Base-by-base conservation (phyloP, 2,797 vertebrate species). In the Holocentrus rufus region DNA sequence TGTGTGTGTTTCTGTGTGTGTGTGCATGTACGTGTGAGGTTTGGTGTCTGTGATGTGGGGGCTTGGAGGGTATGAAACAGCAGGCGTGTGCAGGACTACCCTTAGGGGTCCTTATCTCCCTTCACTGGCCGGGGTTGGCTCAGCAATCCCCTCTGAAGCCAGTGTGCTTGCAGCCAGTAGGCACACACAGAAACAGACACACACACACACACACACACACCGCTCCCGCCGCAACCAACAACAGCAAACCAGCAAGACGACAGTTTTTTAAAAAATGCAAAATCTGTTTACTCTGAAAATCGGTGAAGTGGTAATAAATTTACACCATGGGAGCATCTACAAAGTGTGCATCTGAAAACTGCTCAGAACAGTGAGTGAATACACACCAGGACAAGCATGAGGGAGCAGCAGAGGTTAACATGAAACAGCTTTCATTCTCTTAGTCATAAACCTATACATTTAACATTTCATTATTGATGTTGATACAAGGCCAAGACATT, bases 281-380 rank as follows among this genome's bases (percentile, higher is more conserved):
- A 91, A 77, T 81, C 23, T 30, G 77, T 90, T 94, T 92, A 92
- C 86, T 91, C 31, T 81, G 63, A 89, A 89, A 88, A 87, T 78
- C 66, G 39, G 67, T 78, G 69, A 78, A 69, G 62, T 66, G 62
- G 53, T 77, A 27, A 54, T 50, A 87, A 76, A 87, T 77, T 68
- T 70, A 86, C 76, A 88, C 52, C 57, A 72, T 72, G 63, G 76
- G 77, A 63, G 49, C 27, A 46, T 82, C 62, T 74, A 75, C 64
- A 81, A 81, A 75, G 69, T 77, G 14, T 77, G 49, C 34, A 75
- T 84, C 73, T 71, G 71, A 72, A 81, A 82, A 74, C 25, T 46
- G 69, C 60, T 86, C 55, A 77, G 66, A 78, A 81, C 71, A 77
- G 64, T 65, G 76, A 83, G 82, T 71, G 65, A 8, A 46, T 27